Percentiles rank a stretch among this genome's conserved stretches.
Conservation (phyloP, 1,140 invertebrate species). For the Penaeus indicus region DNA sequence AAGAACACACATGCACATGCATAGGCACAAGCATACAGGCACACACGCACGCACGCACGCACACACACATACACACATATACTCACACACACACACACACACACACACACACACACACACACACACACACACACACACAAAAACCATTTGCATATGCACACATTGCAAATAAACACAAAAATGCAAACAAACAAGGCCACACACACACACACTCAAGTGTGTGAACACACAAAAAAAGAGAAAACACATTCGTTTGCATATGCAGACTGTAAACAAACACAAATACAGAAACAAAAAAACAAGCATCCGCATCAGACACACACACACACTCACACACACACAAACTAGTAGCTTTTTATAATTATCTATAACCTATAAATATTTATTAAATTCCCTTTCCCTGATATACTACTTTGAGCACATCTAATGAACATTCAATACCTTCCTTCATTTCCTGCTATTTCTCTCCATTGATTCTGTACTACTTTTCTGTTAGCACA, state of each 20-base stretch:
- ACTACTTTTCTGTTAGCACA: no score
- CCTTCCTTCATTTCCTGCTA: no score
- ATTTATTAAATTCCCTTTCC: no score
- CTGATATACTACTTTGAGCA: no score
- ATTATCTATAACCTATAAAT: no score
- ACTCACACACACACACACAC: background rate
- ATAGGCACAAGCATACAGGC: background rate
- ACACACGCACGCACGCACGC: slow-evolving; percentile 3
- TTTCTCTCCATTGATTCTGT: no score
- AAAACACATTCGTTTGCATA: no score
- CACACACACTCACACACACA: slow-evolving; percentile 3
- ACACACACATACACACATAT: background rate
- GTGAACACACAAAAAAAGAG: background rate
- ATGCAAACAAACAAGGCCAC: background rate
- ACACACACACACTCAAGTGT: background rate
- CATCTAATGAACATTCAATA: no score
- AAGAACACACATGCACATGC: background rate
- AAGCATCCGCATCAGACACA: background rate
- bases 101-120: slow-evolving; percentile 22
- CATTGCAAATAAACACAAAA: background rate
- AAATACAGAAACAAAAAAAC: background rate
- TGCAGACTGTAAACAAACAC: background rate
- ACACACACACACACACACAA: slow-evolving; percentile 13
- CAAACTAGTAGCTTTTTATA: no score
- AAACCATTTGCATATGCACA: background rate